Percentiles rank a stretch among this genome's conserved stretches.
Evolutionary conservation across 2,113 vertebrate genomes (phyloP).

Genomic region (Trogon melanurus): DNA sequence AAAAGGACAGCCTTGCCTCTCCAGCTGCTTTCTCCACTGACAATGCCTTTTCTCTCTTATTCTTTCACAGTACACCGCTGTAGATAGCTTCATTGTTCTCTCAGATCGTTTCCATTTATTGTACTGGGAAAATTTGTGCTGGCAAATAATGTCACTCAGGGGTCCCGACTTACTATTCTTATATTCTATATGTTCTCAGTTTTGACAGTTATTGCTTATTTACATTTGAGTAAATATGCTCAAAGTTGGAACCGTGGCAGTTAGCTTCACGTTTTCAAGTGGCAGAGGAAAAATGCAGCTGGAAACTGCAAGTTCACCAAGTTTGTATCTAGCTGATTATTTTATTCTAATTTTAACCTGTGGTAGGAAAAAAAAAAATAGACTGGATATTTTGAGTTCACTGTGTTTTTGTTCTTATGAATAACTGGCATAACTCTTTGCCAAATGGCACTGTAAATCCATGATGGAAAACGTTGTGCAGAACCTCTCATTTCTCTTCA

Average conservation of each 20-base stretch:
- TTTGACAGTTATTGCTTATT: not conserved
- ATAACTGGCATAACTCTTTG: constrained; percentile 22
- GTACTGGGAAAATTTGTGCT: constrained; percentile 4
- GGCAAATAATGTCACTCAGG: not conserved
- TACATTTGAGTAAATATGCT: not conserved
- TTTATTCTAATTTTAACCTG: constrained; percentile 66
- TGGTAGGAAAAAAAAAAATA: constrained; percentile 26
- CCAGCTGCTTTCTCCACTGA: not conserved
- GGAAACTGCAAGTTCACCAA: constrained; percentile 45
- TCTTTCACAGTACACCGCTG: not conserved
- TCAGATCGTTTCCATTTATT: constrained; percentile 53
- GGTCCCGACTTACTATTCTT: not conserved
- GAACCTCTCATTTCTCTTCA: constrained; percentile 35
- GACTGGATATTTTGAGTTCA: constrained; percentile 44
- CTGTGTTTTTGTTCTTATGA: constrained; percentile 30
- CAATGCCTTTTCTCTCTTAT: not conserved
- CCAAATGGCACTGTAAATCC: constrained; percentile 11
- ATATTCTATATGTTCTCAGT: not conserved
- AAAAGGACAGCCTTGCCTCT: not conserved
- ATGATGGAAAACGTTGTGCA: constrained; percentile 15
- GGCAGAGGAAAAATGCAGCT: constrained; percentile 18
- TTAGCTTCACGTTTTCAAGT: constrained; percentile 5
- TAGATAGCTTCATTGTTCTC: constrained; percentile 22
- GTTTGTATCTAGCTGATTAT: constrained; percentile 54
- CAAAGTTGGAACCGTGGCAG: not conserved